phyloP scores from a whole-genome alignment of 2,113 vertebrate genomes.

The Mormyrus lacerda region DNA sequence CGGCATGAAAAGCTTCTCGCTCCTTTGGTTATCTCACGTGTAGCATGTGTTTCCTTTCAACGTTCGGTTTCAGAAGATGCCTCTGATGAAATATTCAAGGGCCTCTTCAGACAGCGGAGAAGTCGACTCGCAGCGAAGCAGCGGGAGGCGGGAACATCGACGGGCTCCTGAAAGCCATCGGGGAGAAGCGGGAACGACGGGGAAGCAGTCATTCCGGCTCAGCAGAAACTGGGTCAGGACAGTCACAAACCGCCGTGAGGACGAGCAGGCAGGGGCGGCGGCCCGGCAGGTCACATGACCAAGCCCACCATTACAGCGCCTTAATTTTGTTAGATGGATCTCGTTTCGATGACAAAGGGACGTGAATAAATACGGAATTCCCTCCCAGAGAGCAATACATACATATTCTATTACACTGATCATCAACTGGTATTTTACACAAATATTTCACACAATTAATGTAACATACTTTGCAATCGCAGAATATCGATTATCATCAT shows the following conservation, averaged over 20 bases:
- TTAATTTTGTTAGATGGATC: background rate
- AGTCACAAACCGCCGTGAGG: background rate
- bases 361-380: background rate
- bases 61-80: constrained; percentile 15
- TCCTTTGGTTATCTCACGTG: constrained; percentile 7
- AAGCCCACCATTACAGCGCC: background rate
- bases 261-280: background rate
- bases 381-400: background rate
- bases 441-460: background rate
- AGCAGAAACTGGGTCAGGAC: background rate
- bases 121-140: background rate
- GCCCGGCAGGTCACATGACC: background rate
- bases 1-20: background rate
- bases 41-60: constrained; percentile 13
- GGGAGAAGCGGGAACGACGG: background rate
- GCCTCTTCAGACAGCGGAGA: background rate
- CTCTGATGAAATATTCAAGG: constrained; percentile 22
- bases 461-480: background rate
- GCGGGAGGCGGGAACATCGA: background rate
- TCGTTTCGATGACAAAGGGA: background rate
- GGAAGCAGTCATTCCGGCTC: background rate
- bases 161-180: background rate
- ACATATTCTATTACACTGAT: background rate
- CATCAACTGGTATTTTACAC: background rate
- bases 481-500: background rate